Percentiles rank a stretch among this genome's conserved stretches.
phyloP scores from a whole-genome alignment of 2,113 vertebrate species.

The Pyxicephalus adspersus region DNA sequence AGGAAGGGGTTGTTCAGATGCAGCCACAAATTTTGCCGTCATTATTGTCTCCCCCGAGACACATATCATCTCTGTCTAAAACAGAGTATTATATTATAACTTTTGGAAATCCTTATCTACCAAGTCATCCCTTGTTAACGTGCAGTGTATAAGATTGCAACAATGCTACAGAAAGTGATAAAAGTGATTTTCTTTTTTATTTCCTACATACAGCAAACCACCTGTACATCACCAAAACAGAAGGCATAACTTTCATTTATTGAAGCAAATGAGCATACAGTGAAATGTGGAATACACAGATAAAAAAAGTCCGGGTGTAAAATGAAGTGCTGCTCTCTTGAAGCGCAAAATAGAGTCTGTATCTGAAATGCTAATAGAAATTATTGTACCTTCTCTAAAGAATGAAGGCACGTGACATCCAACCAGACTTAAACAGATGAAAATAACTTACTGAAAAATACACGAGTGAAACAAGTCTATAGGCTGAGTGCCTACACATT shows the following conservation, averaged over 20 bases:
- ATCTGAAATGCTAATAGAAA: not conserved
- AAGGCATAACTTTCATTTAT: slow-evolving; percentile 2
- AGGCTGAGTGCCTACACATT: not conserved
- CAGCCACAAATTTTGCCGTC: too few species aligned
- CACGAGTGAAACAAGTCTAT: not conserved
- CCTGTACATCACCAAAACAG: not conserved
- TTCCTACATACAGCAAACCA: not conserved
- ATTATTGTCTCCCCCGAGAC: too few species aligned
- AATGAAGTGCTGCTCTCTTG: not conserved
- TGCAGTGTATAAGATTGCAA: not conserved
- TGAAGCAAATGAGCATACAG: not conserved
- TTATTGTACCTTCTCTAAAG: not conserved
- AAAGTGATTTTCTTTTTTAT: not conserved
- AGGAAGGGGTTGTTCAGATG: too few species aligned
- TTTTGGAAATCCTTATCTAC: too few species aligned
- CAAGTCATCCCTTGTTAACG: not conserved
- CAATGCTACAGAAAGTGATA: not conserved
- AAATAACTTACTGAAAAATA: not conserved
- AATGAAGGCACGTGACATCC: not conserved
- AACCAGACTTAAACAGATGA: not conserved
- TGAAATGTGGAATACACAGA: not conserved
- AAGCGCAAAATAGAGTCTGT: not conserved
- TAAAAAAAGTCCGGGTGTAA: not conserved
- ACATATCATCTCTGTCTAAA: too few species aligned
- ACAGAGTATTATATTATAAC: too few species aligned